Conservation (phyloP, 1,140 invertebrate genomes). For the Pseudobourletiella spinata region DNA sequence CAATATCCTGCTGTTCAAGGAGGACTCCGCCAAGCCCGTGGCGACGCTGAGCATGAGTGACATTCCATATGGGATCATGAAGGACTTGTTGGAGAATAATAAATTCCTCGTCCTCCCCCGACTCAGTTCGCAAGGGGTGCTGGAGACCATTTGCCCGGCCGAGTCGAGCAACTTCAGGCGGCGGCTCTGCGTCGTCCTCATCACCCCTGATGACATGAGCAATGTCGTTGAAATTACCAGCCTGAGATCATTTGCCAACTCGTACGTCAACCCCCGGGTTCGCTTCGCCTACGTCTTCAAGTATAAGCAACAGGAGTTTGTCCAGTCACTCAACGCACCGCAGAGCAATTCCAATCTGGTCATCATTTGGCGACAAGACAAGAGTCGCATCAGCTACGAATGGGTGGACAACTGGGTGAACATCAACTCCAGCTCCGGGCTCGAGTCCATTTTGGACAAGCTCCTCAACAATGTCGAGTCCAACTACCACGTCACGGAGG, state of each 20-base stretch:
- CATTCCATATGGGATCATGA: slow-evolving; percentile 74
- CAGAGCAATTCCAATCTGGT: slow-evolving; percentile 45
- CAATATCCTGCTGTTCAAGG: slow-evolving; percentile 82
- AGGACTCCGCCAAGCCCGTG: slow-evolving; percentile 64
- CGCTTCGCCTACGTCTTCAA: slow-evolving; percentile 79
- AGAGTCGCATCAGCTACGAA: slow-evolving; percentile 77
- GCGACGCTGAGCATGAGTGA: slow-evolving; percentile 78
- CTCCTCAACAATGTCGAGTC: slow-evolving; percentile 52
- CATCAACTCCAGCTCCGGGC: slow-evolving; percentile 38
- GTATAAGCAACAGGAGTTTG: slow-evolving; percentile 70
- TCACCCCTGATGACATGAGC: slow-evolving; percentile 55
- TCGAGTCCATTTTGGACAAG: slow-evolving; percentile 62
- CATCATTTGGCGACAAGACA: slow-evolving; percentile 80
- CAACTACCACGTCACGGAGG: slow-evolving; percentile 40
- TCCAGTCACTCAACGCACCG: slow-evolving; percentile 39
- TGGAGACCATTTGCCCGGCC: slow-evolving; percentile 79
- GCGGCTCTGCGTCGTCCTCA: slow-evolving; percentile 75
- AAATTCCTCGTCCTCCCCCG: slow-evolving; percentile 79
- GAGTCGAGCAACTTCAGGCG: slow-evolving; percentile 71
- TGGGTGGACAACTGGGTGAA: slow-evolving; percentile 52
- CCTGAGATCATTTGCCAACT: slow-evolving; percentile 47
- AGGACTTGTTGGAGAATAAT: slow-evolving; percentile 78
- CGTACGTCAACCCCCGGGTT: slow-evolving; percentile 56
- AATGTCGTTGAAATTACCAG: slow-evolving; percentile 40
- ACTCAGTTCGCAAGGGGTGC: slow-evolving; percentile 79